A percentile compares a stretch with the other conserved stretches of the same genome.
Evolutionary conservation across 2,113 vertebrate species (phyloP).

Genomic region (Larimichthys crocea): DNA sequence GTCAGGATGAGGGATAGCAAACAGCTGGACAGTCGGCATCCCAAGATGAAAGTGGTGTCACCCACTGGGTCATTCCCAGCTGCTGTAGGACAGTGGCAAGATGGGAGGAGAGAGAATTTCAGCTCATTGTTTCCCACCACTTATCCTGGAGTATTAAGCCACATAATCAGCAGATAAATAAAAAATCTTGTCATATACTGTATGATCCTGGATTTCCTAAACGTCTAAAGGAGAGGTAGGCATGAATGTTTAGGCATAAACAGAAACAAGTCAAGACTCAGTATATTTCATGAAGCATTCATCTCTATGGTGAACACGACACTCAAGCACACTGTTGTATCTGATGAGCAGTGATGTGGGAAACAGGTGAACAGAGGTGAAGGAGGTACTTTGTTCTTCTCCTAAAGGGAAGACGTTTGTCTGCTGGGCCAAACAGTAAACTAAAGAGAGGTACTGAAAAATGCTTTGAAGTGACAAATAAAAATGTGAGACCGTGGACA

Average conservation of each 20-base stretch:
- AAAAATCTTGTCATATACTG: neutral
- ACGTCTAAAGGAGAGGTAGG: neutral
- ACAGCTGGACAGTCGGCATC: conserved; percentile 74
- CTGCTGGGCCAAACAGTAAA: conserved; percentile 64
- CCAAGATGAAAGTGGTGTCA: conserved; percentile 72
- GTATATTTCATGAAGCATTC: neutral
- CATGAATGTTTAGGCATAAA: neutral
- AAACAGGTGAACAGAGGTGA: conserved; percentile 48
- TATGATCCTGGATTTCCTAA: neutral
- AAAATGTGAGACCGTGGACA: conserved; percentile 80
- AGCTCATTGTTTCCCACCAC: conserved; percentile 50
- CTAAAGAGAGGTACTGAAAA: conserved; percentile 74
- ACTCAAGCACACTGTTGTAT: conserved; percentile 19
- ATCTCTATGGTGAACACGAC: neutral
- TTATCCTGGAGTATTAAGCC: conserved; percentile 7
- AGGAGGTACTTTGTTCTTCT: conserved; percentile 28
- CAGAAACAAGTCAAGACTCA: neutral
- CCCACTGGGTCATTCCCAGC: conserved; percentile 65
- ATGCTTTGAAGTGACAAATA: conserved; percentile 87
- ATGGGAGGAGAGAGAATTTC: conserved; percentile 67
- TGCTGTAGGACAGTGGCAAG: conserved; percentile 53
- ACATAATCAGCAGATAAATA: conserved; percentile 27
- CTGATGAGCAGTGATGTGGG: conserved; percentile 30
- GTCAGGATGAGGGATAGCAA: conserved; percentile 79
- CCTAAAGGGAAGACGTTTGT: conserved; percentile 54